These are phyloP conservation scores for Brachyptera putata DNA, from an alignment of 2,888 invertebrate genomes.

Conservation along the genomic window DNA sequence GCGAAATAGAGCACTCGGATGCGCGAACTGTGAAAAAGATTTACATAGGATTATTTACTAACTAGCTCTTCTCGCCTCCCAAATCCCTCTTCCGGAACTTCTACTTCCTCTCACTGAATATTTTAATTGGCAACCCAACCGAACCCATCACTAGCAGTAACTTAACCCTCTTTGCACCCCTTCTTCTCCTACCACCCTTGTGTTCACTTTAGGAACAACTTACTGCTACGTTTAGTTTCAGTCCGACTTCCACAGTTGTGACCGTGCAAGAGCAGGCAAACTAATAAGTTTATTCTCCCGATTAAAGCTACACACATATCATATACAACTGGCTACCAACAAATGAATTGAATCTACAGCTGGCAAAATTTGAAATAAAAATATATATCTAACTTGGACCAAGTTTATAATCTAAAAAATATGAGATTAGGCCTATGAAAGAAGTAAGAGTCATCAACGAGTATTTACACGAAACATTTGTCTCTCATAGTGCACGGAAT, in stretches of 20 bases:
- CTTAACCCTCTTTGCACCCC: background rate
- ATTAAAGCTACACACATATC: no score
- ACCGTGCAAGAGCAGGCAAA: background rate
- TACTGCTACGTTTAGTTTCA: background rate
- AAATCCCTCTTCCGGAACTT: background rate
- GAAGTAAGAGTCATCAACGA: no score
- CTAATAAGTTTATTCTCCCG: slow-evolving; percentile 7
- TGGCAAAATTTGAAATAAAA: no score
- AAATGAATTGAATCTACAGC: no score
- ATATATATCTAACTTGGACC: no score
- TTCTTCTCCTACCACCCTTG: background rate
- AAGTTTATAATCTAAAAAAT: no score
- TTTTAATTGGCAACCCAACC: slow-evolving; percentile 11
- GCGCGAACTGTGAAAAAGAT: slow-evolving; percentile 21
- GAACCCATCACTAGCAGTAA: background rate
- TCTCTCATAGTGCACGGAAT: no score
- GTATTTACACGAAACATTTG: no score
- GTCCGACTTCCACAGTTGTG: background rate
- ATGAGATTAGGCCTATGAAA: no score
- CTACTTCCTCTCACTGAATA: background rate
- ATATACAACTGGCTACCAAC: no score
- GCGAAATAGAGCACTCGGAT: background rate
- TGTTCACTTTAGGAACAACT: background rate
- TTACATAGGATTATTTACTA: slow-evolving; percentile 32
- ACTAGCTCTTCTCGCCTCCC: background rate